A percentile compares a stretch with the other conserved stretches of the same genome.
Evolutionary conservation across 2,113 vertebrate genomes (phyloP).

Genomic region (Siphamia tubifer): DNA sequence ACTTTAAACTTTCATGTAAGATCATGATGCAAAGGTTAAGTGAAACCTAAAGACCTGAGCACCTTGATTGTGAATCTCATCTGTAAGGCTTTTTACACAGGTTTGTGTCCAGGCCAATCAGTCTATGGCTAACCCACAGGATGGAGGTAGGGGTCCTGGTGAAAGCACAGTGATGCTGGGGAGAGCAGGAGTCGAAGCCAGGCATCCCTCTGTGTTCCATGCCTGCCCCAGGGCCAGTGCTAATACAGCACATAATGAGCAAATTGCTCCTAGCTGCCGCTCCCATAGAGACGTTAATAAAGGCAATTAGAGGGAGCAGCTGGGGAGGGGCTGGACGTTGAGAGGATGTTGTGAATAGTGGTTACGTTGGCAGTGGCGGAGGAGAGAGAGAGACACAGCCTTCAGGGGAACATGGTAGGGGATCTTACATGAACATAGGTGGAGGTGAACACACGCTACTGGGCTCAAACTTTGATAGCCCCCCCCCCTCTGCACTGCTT

Average conservation of each 20-base stretch:
- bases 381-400: slow-evolving; percentile 10
- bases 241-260: slow-evolving; percentile 77
- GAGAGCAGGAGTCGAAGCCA: slow-evolving; percentile 56
- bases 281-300: slow-evolving; percentile 81
- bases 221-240: slow-evolving; percentile 70
- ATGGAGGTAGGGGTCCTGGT: slow-evolving; percentile 57
- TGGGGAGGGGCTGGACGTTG: slow-evolving; percentile 65
- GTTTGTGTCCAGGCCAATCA: slow-evolving; percentile 10
- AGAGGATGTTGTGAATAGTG: slow-evolving; percentile 59
- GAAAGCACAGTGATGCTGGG: slow-evolving; percentile 59
- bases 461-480: slow-evolving; percentile 7
- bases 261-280: slow-evolving; percentile 78
- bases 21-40: not conserved
- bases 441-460: slow-evolving; percentile 34
- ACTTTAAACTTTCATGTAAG: too few relatives aligned
- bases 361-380: slow-evolving; percentile 35
- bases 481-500: not conserved
- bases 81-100: slow-evolving; percentile 3
- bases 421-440: slow-evolving; percentile 41
- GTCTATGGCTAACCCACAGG: slow-evolving; percentile 17
- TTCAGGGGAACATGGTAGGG: slow-evolving; percentile 26
- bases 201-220: slow-evolving; percentile 70
- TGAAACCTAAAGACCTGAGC: not conserved
- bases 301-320: slow-evolving; percentile 78
- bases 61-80: not conserved